phyloP scores from a whole-genome alignment of 2,888 invertebrate genomes.

The Hemaris fuciformis region DNA sequence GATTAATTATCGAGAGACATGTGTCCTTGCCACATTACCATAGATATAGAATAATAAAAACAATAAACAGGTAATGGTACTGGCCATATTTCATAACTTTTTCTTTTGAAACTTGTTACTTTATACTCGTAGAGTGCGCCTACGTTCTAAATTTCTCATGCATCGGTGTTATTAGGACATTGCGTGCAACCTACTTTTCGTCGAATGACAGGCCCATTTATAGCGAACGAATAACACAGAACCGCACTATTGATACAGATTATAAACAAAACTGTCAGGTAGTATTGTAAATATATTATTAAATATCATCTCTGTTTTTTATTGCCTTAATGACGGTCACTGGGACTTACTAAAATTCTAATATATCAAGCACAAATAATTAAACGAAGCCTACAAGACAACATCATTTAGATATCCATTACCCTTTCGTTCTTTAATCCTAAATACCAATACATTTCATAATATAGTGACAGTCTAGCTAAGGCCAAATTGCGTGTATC shows the following conservation, averaged over 20 bases:
- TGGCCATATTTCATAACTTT: background rate
- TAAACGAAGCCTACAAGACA: no score
- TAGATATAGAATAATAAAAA: background rate
- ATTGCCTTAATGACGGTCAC: no score
- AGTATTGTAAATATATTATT: no score
- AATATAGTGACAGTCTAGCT: no score
- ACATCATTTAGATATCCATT: no score
- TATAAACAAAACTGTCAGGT: background rate
- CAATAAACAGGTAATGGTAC: background rate
- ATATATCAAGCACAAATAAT: no score
- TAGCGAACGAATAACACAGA: background rate
- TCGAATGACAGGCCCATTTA: slow-evolving; percentile 7
- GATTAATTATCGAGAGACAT: no score
- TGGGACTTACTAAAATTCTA: no score
- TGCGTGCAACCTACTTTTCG: slow-evolving; percentile 10
- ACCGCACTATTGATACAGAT: background rate
- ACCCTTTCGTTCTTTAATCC: no score
- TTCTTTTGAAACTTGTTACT: background rate
- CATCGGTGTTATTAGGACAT: slow-evolving; percentile 8
- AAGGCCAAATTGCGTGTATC: background rate
- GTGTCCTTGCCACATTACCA: background rate
- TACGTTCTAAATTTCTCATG: slow-evolving; percentile 4
- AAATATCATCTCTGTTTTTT: no score
- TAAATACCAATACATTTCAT: no score
- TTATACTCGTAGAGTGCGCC: background rate